Evolutionary conservation across 2,888 invertebrate species (phyloP), one percentile per base, ranked within the genome.

Genomic region (Pristionchus exspectatus): DNA sequence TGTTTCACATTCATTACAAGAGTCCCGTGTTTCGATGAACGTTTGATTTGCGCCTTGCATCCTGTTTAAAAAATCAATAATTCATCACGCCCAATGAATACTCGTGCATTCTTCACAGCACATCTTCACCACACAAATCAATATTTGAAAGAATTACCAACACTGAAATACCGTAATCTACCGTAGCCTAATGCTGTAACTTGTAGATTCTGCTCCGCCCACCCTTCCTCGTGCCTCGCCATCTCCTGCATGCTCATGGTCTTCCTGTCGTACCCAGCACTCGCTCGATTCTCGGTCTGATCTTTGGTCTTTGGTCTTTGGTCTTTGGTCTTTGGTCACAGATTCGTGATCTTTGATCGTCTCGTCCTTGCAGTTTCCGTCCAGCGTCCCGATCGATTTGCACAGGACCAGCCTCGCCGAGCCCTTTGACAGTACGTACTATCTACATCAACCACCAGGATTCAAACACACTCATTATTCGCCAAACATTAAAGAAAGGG

Each of bases 201-300:
- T n/a, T n/a, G n/a, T n/a, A 93, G 94, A 86, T 89, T 94, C 24
- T 94, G 94, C 83, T 92, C 94, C 16, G 93, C 94, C 14, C 94
- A 94, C 90, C 94, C 94, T 14, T 89, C 90, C 12, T 90, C 92
- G 16, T 94, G 94, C 90, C 90, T 94, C 14, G 89, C 93, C 27
- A 89, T 94, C 89, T 94, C 94, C 5, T 90, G 94, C 66, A 83
- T 93, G 69, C 93, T 93, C 33, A 92, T 94, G 90, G 83, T 94
- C n/a, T 91, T 94, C 21, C 92, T 94, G 21, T 93, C 94, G 4
- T 94, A 93, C 90, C 94, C 94, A 9, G 93, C 94, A 0, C 84
- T 94, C 16, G 90, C 93, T 2, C 90, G 93, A 24, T 90, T 94
- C 21, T 91, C 91, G 24, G 87, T 92, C 38, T 91, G 92, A 30